These are phyloP conservation scores for Centropus unirufus DNA, from an alignment of 2,113 vertebrate genomes.

Conservation along the genomic window DNA sequence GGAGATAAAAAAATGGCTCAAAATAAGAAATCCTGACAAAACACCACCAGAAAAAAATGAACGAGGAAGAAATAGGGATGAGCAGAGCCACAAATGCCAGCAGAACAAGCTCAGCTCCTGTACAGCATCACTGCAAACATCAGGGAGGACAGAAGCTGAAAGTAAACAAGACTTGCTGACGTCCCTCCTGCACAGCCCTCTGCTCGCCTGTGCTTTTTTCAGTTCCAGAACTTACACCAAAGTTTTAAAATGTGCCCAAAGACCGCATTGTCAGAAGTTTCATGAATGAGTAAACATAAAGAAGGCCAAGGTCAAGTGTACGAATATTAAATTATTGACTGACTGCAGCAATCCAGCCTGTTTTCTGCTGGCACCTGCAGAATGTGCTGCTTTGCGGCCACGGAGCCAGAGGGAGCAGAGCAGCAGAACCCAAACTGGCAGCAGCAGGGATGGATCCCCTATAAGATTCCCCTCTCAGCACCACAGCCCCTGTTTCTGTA, in stretches of 20 bases:
- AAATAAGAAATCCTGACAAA: not conserved
- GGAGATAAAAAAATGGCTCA: not conserved
- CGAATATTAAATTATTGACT: not conserved
- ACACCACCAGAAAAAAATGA: not conserved
- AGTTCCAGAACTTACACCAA: not conserved
- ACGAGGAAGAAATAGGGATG: not conserved
- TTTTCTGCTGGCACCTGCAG: not conserved
- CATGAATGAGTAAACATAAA: conserved; percentile 13
- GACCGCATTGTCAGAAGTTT: not conserved
- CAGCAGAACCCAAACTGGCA: not conserved
- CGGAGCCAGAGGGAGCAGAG: not conserved
- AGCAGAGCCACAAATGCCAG: not conserved
- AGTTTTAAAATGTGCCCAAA: not conserved
- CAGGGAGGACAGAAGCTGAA: not conserved
- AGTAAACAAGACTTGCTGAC: not conserved
- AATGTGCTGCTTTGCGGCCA: not conserved
- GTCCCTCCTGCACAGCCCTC: not conserved
- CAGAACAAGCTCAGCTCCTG: not conserved
- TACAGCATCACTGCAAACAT: rapidly evolving
- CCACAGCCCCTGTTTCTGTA: not conserved
- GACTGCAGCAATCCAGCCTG: not conserved
- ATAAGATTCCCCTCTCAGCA: not conserved
- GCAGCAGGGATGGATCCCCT: not conserved
- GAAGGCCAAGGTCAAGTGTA: not conserved
- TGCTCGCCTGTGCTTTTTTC: not conserved